Evolutionary conservation across 2,113 vertebrate genomes (phyloP).

Genomic region (Zonotrichia leucophrys): DNA sequence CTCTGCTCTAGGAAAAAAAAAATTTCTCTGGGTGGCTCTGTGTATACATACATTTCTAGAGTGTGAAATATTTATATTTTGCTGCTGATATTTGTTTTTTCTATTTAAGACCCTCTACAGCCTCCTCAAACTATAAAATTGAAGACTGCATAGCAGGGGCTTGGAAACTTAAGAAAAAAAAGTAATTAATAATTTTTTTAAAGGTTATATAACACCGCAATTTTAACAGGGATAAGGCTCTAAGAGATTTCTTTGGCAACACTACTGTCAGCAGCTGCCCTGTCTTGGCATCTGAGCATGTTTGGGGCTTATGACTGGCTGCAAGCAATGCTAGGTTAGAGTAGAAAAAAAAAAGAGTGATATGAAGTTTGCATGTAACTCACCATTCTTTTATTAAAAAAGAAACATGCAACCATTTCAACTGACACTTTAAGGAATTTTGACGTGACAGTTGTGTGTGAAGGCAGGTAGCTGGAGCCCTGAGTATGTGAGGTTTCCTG

Average conservation of each 20-base stretch:
- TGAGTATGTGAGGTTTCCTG: background rate
- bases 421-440: background rate
- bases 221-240: background rate
- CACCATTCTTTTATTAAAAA: background rate
- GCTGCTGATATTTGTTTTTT: background rate
- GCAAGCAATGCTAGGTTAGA: background rate
- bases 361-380: background rate
- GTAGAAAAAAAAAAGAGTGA: background rate
- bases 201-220: background rate
- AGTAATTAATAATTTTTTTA: background rate
- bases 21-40: background rate
- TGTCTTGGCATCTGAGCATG: background rate
- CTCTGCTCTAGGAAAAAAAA: background rate
- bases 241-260: constrained; percentile 47
- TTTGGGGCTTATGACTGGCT: background rate
- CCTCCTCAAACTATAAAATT: background rate
- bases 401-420: background rate
- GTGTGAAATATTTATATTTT: background rate
- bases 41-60: background rate
- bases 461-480: background rate
- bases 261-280: background rate
- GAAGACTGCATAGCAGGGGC: background rate
- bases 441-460: background rate
- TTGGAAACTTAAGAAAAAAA: background rate
- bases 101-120: background rate